A percentile compares a stretch with the other conserved stretches of the same genome.
phyloP scores from a whole-genome alignment of 2,888 invertebrate species.

The Brachypalpus laphriformis region DNA sequence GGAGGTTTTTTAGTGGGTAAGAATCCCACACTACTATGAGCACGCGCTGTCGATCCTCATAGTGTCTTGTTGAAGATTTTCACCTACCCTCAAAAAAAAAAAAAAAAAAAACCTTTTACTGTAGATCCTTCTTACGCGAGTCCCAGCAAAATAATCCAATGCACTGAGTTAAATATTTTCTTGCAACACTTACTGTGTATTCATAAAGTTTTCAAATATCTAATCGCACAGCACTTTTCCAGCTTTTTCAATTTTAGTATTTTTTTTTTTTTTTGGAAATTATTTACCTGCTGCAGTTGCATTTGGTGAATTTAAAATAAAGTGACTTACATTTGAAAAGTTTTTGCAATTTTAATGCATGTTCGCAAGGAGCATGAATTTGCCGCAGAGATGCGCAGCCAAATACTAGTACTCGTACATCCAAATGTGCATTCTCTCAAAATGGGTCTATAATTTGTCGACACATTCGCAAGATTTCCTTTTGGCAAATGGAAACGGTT shows the following conservation, averaged over 20 bases:
- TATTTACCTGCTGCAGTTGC: not conserved
- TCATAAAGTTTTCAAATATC: constrained; percentile 16
- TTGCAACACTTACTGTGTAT: not conserved
- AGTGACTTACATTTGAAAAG: constrained; percentile 3
- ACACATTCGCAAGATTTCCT: constrained; percentile 62
- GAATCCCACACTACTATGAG: too few species aligned
- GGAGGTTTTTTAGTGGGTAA: too few species aligned
- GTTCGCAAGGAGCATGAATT: constrained; percentile 14
- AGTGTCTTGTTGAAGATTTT: too few species aligned
- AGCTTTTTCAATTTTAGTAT: not conserved
- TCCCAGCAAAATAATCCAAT: too few species aligned
- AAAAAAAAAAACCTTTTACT: too few species aligned
- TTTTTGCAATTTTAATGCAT: constrained; percentile 21
- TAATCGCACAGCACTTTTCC: not conserved
- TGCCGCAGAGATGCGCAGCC: not conserved
- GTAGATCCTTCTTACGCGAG: too few species aligned
- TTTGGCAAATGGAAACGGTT: constrained; percentile 64
- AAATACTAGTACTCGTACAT: not conserved
- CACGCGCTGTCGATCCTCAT: too few species aligned
- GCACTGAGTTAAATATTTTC: not conserved
- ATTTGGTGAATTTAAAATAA: constrained; percentile 14
- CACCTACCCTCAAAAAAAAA: too few species aligned
- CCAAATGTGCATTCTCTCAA: constrained; percentile 31
- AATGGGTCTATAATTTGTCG: constrained; percentile 53
- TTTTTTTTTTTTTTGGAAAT: not conserved